These are phyloP conservation scores for Melangyna quadrimaculata DNA, from an alignment of 2,888 invertebrate species.

Conservation along the genomic window DNA sequence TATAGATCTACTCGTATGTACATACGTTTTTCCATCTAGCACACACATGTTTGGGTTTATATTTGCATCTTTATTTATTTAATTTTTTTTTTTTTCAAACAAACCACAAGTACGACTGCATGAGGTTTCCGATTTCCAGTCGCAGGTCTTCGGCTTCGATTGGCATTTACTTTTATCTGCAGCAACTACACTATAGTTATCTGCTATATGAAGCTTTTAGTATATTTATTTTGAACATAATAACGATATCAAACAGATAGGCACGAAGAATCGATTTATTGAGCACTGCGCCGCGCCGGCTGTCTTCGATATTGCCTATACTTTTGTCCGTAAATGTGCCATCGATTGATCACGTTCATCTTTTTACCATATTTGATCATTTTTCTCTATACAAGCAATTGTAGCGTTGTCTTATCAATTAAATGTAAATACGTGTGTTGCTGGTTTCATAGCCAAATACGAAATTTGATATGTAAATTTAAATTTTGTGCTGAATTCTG, in stretches of 20 bases:
- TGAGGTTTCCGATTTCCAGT: conserved; percentile 11
- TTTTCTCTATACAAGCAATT: not conserved
- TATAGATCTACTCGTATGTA: conserved; percentile 49
- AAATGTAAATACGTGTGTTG: conserved; percentile 31
- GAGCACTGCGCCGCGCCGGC: no score
- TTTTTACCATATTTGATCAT: conserved; percentile 58
- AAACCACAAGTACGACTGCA: conserved; percentile 61
- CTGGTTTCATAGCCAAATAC: conserved; percentile 35
- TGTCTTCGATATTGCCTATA: not conserved
- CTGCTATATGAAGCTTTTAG: not conserved
- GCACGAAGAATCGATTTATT: conserved; percentile 25
- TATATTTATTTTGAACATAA: not conserved
- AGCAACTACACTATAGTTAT: not conserved
- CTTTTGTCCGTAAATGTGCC: conserved; percentile 40
- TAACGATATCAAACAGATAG: conserved; percentile 29
- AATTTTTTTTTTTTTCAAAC: conserved; percentile 4
- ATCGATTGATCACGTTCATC: conserved; percentile 48
- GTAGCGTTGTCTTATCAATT: conserved; percentile 47
- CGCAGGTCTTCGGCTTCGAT: conserved; percentile 38
- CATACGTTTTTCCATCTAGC: conserved; percentile 12
- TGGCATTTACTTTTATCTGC: conserved; percentile 56
- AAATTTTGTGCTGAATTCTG: conserved; percentile 9
- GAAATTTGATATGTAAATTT: conserved; percentile 33
- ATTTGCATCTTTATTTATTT: not conserved
- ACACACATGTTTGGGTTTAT: not conserved